Base-by-base conservation (phyloP, 2,888 invertebrate species). In the Chorisops tibialis region DNA sequence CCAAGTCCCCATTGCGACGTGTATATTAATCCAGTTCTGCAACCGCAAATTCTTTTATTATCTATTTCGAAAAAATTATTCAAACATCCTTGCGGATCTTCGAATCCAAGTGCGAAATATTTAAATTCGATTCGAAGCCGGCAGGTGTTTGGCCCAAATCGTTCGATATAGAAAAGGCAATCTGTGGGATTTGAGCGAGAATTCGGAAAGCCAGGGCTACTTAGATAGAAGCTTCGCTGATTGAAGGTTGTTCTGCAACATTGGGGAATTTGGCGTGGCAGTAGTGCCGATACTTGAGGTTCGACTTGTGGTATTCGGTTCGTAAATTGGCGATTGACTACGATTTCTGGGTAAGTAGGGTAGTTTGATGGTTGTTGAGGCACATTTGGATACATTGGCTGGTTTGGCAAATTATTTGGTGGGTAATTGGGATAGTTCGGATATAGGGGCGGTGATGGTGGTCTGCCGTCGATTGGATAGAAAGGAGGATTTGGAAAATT, bases 181-280 rank as follows among this genome's bases (percentile, higher is more conserved):
- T 83, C 81, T 1, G 71, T 72, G 9, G 74, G 73, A 35, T 70
- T 72, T 43, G 72, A 73, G 1, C 74, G 71, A 3, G 74, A 76
- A 50, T 76, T 75, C 0, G 84, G 84, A 70, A 85, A 85, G 14
- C 81, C 82, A 1, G 84, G 85, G 73, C 82, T 85, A 1, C 80
- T 72, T 2, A 85, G 66, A 37, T 81, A 74, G 68, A 84, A 82
- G 59, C 76, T 74, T 61, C 76, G 77, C 16, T 79, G 74, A 39
- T 73, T 77, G 66, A 80, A 81, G 22, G 68, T 71, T 37, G 72
- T 72, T 12, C 73, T 70, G 66, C 81, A 81, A 66, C 81, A 82
- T 9, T 73, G 68, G 21, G 69, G 69, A 59, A 19, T 65, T 64
- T 0, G 59, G 22, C 58, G 70, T 66, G 63, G 72, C 66, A n/a